Evolutionary conservation across 1,140 invertebrate species (phyloP).

Genomic region (Periplaneta americana): DNA sequence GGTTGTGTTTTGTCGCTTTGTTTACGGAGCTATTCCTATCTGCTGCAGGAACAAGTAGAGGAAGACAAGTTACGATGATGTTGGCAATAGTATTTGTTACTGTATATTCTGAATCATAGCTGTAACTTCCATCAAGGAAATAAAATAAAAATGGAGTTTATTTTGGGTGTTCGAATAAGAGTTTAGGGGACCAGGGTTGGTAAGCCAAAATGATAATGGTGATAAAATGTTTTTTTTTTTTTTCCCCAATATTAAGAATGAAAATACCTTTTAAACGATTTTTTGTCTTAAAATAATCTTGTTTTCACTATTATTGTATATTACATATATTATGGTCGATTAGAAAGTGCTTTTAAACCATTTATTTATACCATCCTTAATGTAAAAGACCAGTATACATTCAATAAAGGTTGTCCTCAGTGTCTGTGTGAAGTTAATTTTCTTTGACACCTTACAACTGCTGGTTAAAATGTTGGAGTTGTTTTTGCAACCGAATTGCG

Average conservation of each 20-base stretch:
- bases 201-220: slow-evolving; percentile 21
- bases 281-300: slow-evolving; percentile 13
- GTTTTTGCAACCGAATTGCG: no score
- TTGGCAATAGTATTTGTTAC: slow-evolving; percentile 21
- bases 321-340: slow-evolving; percentile 7
- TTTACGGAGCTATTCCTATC: neutral
- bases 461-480: no score
- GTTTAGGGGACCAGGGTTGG: slow-evolving; percentile 23
- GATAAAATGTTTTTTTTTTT: slow-evolving; percentile 8
- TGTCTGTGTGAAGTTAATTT: slow-evolving; percentile 1
- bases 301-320: slow-evolving; percentile 9
- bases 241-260: neutral
- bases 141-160: slow-evolving; percentile 12
- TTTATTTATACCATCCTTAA: slow-evolving; percentile 21
- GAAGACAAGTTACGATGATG: neutral
- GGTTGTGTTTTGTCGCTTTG: neutral
- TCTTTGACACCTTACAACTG: no score
- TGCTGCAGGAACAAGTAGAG: no score
- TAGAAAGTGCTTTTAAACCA: slow-evolving; percentile 18
- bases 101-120: slow-evolving; percentile 12
- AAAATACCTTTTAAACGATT: slow-evolving; percentile 8
- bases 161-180: slow-evolving; percentile 15
- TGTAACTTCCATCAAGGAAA: slow-evolving; percentile 7
- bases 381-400: slow-evolving; percentile 23
- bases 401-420: slow-evolving; percentile 23